Base-by-base conservation (phyloP, 2,113 vertebrate species). In the Castor canadensis region DNA sequence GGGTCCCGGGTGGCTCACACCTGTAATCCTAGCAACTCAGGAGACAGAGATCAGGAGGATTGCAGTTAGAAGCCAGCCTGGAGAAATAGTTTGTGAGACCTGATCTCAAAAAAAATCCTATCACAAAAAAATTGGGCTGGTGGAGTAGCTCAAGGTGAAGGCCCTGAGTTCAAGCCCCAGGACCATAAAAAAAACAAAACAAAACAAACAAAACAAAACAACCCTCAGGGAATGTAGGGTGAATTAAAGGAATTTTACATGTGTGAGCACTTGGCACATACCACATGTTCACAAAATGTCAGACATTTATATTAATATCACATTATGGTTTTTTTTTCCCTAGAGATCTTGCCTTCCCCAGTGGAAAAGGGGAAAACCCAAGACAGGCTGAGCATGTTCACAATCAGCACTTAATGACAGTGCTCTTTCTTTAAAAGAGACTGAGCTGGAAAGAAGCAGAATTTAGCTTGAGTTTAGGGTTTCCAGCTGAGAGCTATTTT, bases 401-500 rank as follows among this genome's bases (percentile, higher is more conserved):
- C 17, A 35, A n/a, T 71, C 38, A 52, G 20, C 45, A 79, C 24
- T 60, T 77, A 35, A 67, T 62, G 35, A 40, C 24, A 35, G 62
- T 54, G 56, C 11, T 3, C 43, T 81, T 89, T 92, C 75, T 95
- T 82, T 76, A 76, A 66, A 77, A 95, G 89, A 87, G 54, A 84
- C 28, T 40, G 30, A 43, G n/a, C 16, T 40, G 43, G 43, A 91
- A 69, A 92, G 56, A 69, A 79, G 22, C 19, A 66, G 69, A 38
- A 38, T 3, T 45, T 56, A 82, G 54, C 67, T 38, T 32, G 88
- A 20, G 2, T 0, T 45, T 26, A 86, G 38, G 16, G 62, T 71
- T 94, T 93, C 95, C 45, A 94, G 67, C 45, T 73, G 67, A 95
- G 75, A 62, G 64, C 69, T 89, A 91, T 89, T 97, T 95, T 94